Conservation (phyloP, 2,888 invertebrate genomes). For the Morpho deidamia region DNA sequence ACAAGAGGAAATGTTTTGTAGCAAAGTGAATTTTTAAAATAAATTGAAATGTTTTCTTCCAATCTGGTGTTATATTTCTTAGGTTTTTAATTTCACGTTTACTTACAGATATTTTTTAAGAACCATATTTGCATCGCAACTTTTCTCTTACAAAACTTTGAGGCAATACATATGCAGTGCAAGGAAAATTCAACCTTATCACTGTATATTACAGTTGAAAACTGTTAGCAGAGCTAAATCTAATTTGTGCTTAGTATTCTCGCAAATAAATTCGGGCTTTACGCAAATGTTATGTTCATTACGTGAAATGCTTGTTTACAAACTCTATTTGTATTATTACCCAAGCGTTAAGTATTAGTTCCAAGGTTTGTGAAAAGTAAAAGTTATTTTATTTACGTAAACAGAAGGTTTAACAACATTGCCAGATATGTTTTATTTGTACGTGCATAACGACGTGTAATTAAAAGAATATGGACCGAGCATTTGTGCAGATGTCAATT, state of each 20-base stretch:
- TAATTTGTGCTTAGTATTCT: conserved; percentile 1
- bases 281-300: background rate
- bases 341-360: background rate
- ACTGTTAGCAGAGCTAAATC: background rate
- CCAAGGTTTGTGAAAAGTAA: too few relatives aligned
- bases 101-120: background rate
- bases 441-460: too few relatives aligned
- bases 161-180: background rate
- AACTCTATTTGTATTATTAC: background rate
- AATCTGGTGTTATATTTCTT: background rate
- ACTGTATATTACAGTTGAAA: background rate
- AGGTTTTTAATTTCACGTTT: background rate
- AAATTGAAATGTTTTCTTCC: conserved; percentile 1
- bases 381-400: too few relatives aligned
- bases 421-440: too few relatives aligned
- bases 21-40: background rate
- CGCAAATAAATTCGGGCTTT: conserved; percentile 4
- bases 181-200: background rate
- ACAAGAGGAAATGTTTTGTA: background rate
- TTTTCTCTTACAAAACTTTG: background rate
- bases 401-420: too few relatives aligned
- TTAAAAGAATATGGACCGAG: too few relatives aligned
- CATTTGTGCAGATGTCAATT: too few relatives aligned
- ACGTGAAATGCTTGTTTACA: background rate
- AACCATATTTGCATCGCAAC: background rate